These are phyloP conservation scores for Sebastes hubbsi DNA, from an alignment of 2,797 vertebrate species.

Conservation along the genomic window DNA sequence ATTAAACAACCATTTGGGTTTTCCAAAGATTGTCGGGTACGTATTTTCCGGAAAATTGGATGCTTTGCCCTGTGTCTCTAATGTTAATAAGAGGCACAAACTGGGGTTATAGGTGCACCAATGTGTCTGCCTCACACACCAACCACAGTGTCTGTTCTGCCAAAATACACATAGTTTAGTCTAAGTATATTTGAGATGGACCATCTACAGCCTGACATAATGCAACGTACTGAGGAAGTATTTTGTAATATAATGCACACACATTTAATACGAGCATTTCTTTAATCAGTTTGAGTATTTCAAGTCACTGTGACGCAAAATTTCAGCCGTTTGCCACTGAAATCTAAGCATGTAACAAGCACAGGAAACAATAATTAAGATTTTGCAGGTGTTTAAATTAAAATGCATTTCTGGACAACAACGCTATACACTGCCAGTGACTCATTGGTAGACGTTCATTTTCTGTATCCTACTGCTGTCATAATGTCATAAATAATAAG, in stretches of 20 bases:
- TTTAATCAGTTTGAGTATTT: background rate
- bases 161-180: constrained; percentile 3
- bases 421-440: background rate
- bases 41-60: background rate
- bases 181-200: background rate
- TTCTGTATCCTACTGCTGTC: background rate
- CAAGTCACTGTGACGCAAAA: background rate
- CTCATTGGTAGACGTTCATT: background rate
- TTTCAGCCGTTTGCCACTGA: background rate
- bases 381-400: background rate
- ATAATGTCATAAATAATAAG: constrained; percentile 44
- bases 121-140: background rate
- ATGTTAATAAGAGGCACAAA: background rate
- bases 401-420: background rate
- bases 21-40: background rate
- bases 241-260: background rate
- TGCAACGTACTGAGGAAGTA: background rate
- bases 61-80: background rate
- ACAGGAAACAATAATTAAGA: background rate
- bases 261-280: background rate
- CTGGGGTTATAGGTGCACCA: background rate
- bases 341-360: background rate
- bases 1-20: background rate
- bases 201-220: background rate
- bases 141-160: background rate